A percentile compares a stretch with the other conserved stretches of the same genome.
Evolutionary conservation across 2,888 invertebrate species (phyloP).

Genomic region (Odontomyia ornata): DNA sequence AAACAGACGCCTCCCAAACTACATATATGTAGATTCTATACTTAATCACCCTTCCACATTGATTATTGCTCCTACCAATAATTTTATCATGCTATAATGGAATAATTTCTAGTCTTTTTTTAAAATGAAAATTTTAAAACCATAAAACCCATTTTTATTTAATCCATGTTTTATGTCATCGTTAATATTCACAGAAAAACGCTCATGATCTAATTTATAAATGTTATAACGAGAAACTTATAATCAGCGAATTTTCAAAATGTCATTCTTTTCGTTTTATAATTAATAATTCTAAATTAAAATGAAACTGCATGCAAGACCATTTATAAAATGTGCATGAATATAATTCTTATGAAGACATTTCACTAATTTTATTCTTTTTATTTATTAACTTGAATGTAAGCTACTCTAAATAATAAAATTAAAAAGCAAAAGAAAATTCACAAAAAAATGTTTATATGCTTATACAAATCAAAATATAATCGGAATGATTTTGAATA

Average conservation of each 20-base stretch:
- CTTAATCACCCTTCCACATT: no score
- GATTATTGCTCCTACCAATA: background rate
- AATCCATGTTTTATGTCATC: background rate
- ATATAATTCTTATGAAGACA: slow-evolving; percentile 14
- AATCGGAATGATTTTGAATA: slow-evolving; percentile 4
- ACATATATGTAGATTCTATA: no score
- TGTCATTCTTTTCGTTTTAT: no score
- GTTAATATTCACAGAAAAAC: no score
- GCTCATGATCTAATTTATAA: background rate
- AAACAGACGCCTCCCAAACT: no score
- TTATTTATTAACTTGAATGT: slow-evolving; percentile 20
- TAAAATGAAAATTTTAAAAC: background rate
- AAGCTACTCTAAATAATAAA: background rate
- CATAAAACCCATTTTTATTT: slow-evolving; percentile 1
- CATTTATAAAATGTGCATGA: background rate
- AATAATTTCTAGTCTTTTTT: slow-evolving; percentile 12
- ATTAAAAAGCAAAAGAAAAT: background rate
- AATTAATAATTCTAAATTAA: background rate
- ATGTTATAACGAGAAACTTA: background rate
- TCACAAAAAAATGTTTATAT: background rate
- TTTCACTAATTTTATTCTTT: background rate
- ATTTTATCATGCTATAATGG: slow-evolving; percentile 17
- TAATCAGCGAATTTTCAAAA: background rate
- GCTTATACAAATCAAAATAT: background rate
- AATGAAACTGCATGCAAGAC: background rate